phyloP scores from a whole-genome alignment of 2,888 invertebrate species.

The Galerucella pusilla region DNA sequence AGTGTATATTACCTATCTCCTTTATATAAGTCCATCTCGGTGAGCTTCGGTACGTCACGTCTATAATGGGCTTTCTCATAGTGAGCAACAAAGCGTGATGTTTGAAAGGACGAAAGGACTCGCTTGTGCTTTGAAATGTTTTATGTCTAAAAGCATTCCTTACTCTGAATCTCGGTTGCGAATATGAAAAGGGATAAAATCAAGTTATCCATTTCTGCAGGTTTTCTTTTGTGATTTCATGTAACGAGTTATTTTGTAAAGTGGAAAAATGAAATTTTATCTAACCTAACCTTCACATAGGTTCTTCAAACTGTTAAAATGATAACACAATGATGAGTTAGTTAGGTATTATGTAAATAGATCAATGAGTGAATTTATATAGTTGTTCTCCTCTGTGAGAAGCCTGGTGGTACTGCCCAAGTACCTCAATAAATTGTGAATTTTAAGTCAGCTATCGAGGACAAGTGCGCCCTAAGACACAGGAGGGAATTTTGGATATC shows the following conservation, averaged over 20 bases:
- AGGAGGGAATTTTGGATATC: no score
- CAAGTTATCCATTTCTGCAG: slow-evolving; percentile 26
- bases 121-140: slow-evolving; percentile 32
- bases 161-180: slow-evolving; percentile 23
- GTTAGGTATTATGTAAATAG: no score
- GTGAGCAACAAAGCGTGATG: slow-evolving; percentile 35
- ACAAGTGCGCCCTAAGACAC: no score
- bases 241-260: slow-evolving; percentile 6
- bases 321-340: no score
- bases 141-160: slow-evolving; percentile 36
- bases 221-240: slow-evolving; percentile 9
- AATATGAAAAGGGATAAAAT: slow-evolving; percentile 29
- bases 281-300: no score
- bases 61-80: slow-evolving; percentile 36
- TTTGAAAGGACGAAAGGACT: slow-evolving; percentile 36
- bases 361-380: no score
- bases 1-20: slow-evolving; percentile 37
- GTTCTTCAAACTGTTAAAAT: no score
- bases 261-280: background rate
- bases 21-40: slow-evolving; percentile 40
- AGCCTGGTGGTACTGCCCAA: no score
- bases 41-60: slow-evolving; percentile 33
- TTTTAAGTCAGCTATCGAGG: no score
- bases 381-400: no score
- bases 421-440: no score